Conservation (phyloP, 2,113 vertebrate species). For the Perca schrenkii region DNA sequence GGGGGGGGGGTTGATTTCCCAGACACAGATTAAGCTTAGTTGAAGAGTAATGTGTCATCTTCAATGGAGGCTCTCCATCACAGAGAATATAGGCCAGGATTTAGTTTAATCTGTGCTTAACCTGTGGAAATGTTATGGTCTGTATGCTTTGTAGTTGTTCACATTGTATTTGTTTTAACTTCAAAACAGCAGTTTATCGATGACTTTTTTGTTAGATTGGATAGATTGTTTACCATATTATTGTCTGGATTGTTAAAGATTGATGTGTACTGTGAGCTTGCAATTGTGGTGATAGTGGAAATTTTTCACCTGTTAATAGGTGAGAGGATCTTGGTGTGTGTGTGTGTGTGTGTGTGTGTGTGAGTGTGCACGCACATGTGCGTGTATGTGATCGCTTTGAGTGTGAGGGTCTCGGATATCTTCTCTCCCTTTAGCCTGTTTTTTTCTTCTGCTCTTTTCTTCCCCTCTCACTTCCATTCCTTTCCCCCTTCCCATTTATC, state of each 20-base stretch:
- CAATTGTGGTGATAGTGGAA: slow-evolving; percentile 29
- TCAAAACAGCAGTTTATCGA: not conserved
- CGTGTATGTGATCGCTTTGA: slow-evolving; percentile 17
- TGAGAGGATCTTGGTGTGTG: not conserved
- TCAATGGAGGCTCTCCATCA: slow-evolving; percentile 43
- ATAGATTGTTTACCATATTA: not conserved
- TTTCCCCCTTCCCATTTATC: slow-evolving; percentile 50
- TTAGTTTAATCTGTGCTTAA: slow-evolving; percentile 71
- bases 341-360: slow-evolving; percentile 29
- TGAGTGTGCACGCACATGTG: not conserved
- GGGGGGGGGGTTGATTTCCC: slow-evolving; percentile 48
- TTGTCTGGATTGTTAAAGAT: slow-evolving; percentile 8
- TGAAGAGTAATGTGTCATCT: slow-evolving; percentile 62
- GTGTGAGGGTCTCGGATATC: slow-evolving; percentile 23
- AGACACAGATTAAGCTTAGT: slow-evolving; percentile 73
- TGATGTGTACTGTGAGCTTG: not conserved
- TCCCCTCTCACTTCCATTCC: slow-evolving; percentile 60
- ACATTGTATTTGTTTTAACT: slow-evolving; percentile 27
- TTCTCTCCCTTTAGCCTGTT: slow-evolving; percentile 26
- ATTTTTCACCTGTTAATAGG: too few species aligned
- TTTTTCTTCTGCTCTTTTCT: slow-evolving; percentile 16
- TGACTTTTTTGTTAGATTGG: not conserved
- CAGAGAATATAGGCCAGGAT: slow-evolving; percentile 66
- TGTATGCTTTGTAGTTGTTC: slow-evolving; percentile 33
- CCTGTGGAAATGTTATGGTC: slow-evolving; percentile 45